Evolutionary conservation across 2,888 invertebrate genomes (phyloP), one percentile per base, ranked within the genome.

Genomic region (Athripsodes cinereus): DNA sequence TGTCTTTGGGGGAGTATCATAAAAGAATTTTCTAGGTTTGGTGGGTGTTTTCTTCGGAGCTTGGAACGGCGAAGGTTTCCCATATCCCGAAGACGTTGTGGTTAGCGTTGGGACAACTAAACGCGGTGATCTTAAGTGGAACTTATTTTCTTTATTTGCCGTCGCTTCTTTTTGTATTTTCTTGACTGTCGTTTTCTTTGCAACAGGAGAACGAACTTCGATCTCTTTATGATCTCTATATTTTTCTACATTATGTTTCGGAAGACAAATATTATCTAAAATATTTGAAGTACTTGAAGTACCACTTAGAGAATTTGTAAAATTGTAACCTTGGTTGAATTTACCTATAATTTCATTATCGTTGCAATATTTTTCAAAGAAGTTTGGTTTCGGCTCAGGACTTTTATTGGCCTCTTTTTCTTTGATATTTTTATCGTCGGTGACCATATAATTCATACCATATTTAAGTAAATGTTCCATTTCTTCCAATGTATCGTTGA

Each of bases 401-500:
- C 49, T 40, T 53, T 52, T 16, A 53, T 57, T 22, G 53, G 3
- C 10, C 31, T 22, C 13, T 16, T 26, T 26, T 18, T 31, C 31
- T 52, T 31, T 35, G 13, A 20, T 13, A 11, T 3, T 5, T 19
- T 48, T 16, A 11, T 11, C 48, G 13, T 2, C 21, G 2, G 57
- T 20, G 6, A 22, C 16, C 22, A 52, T 51, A 34, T 70, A 69
- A 58, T 74, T 69, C 63, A 69, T 65, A 1, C 72, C 74, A 22
- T 70, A 69, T 52, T 71, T 68, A 64, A 74, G 68, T 65, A 74
- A 69, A 60, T 74, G 72, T 40, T 74, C 73, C 49, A 75, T 72
- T 66, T 75, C 72, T 66, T 75, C 75, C 57, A 75, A 68, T 2
- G 75, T 74, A 61, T 74, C 72, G 61, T 75, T 74, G 52, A 75